These are phyloP conservation scores for Hypotaenidia okinawae DNA, from an alignment of 2,797 vertebrate genomes.

Conservation along the genomic window DNA sequence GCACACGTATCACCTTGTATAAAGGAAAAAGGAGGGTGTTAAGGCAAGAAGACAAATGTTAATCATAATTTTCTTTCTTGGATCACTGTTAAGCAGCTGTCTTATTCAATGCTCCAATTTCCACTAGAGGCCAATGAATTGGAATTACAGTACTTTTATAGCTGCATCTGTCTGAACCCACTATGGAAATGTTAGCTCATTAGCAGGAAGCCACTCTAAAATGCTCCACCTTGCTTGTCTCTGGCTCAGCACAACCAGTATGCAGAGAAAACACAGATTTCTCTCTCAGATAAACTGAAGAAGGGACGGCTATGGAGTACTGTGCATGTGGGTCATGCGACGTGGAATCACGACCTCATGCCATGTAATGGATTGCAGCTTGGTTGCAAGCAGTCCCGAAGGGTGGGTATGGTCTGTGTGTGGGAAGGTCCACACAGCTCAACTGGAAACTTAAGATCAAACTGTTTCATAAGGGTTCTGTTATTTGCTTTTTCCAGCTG, in stretches of 20 bases:
- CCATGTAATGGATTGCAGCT: neutral
- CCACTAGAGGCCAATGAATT: neutral
- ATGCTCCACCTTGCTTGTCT: constrained; percentile 14
- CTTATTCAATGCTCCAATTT: constrained; percentile 47
- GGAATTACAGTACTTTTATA: constrained; percentile 35
- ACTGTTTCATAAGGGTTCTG: neutral
- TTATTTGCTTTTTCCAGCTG: constrained; percentile 32
- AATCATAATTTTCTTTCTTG: constrained; percentile 35
- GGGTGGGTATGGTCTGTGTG: neutral
- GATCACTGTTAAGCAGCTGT: constrained; percentile 44
- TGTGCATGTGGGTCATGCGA: neutral
- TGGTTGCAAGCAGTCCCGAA: neutral
- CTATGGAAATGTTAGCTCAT: constrained; percentile 46
- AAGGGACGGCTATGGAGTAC: neutral
- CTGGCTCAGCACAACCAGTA: neutral
- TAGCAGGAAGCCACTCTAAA: neutral
- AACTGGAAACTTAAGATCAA: neutral
- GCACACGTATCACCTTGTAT: fast-evolving
- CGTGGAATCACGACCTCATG: neutral
- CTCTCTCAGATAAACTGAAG: neutral
- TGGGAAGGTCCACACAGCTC: neutral
- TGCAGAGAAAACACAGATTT: neutral
- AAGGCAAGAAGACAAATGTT: constrained; percentile 25
- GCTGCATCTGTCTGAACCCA: constrained; percentile 43
- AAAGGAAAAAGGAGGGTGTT: neutral